Conservation (phyloP, 1,140 invertebrate genomes). For the Platorchestia sp. region DNA sequence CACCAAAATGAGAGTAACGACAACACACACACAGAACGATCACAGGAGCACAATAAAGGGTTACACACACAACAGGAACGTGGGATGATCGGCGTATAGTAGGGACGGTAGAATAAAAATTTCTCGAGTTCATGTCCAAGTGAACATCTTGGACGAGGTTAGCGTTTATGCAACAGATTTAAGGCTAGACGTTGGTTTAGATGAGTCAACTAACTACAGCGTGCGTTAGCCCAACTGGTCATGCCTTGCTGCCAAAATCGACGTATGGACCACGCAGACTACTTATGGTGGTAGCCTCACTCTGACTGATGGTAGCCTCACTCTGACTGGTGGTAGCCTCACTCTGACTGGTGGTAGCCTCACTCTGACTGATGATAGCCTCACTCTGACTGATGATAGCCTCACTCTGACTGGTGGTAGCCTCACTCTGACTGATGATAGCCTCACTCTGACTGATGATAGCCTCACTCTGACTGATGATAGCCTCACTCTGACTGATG, state of each 20-base stretch:
- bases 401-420: no score
- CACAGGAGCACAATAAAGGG: not conserved
- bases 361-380: no score
- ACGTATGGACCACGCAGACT: not conserved
- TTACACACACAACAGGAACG: not conserved
- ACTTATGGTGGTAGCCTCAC: no score
- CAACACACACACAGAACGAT: constrained; percentile 44
- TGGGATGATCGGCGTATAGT: not conserved
- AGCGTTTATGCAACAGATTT: not conserved
- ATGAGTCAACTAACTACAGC: not conserved
- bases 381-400: no score
- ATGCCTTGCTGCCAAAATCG: not conserved
- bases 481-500: no score
- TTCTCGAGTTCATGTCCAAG: not conserved
- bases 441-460: no score
- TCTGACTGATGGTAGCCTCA: no score
- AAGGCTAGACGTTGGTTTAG: not conserved
- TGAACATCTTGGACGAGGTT: not conserved
- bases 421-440: no score
- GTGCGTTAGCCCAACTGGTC: not conserved
- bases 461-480: no score
- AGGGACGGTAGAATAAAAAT: not conserved
- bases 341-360: no score
- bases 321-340: no score
- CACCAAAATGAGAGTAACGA: constrained; percentile 40